Evolutionary conservation across 2,888 invertebrate genomes (phyloP).

Genomic region (Amphimallon solstitiale): DNA sequence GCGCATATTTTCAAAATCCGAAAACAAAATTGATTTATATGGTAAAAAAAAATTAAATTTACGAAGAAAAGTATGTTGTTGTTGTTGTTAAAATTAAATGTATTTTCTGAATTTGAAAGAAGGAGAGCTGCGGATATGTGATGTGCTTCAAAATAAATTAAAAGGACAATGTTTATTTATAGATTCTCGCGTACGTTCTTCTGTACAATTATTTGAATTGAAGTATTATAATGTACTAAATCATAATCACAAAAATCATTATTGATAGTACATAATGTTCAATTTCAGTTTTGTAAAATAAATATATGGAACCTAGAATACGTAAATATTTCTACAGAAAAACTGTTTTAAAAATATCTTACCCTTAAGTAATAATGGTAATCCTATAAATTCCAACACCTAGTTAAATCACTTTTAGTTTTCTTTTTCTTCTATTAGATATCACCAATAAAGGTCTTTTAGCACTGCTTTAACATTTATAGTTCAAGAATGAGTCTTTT

Average conservation of each 20-base stretch:
- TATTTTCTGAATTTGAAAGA: not conserved
- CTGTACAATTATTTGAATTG: not conserved
- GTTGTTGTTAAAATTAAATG: not conserved
- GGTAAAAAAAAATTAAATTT: no score
- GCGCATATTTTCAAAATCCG: conserved; percentile 10
- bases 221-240: not conserved
- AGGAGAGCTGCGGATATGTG: conserved; percentile 2
- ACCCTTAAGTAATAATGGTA: conserved; percentile 9
- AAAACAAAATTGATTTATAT: not conserved
- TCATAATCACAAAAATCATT: not conserved
- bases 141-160: conserved; percentile 24
- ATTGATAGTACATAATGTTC: no score
- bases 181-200: not conserved
- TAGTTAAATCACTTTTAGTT: conserved; percentile 6
- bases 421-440: not conserved
- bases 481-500: not conserved
- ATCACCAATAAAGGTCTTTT: conserved; percentile 5
- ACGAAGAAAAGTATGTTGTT: no score
- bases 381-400: conserved; percentile 25
- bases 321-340: no score
- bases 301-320: not conserved
- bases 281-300: not conserved
- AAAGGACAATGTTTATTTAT: conserved; percentile 29
- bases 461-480: conserved; percentile 5
- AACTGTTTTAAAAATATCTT: not conserved